A percentile compares a stretch with the other conserved stretches of the same genome.
phyloP scores from a whole-genome alignment of 2,888 invertebrate genomes.

The Slavum lentiscoides region DNA sequence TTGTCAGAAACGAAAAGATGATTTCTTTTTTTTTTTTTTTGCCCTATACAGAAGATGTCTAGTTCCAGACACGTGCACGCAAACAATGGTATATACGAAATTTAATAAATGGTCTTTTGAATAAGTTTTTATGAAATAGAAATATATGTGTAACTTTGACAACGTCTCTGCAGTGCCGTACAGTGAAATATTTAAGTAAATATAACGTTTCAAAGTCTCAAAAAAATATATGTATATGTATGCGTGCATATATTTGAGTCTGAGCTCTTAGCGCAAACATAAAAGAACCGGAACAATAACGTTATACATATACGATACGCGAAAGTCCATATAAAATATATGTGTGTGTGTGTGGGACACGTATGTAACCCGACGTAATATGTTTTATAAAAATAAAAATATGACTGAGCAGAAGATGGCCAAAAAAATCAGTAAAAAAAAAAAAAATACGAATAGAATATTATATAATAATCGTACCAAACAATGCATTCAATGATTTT shows the following conservation, averaged over 20 bases:
- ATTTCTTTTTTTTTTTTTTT: constrained; percentile 3
- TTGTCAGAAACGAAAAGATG: not conserved
- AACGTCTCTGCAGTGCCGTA: not conserved
- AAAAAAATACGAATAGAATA: too few relatives aligned
- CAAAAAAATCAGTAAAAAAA: not conserved
- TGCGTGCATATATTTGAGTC: not conserved
- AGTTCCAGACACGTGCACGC: constrained; percentile 15
- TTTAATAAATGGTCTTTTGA: constrained; percentile 27
- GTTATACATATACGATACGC: not conserved
- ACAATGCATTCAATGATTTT: too few relatives aligned
- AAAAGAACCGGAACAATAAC: constrained; percentile 16
- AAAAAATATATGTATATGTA: not conserved
- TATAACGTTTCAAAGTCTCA: constrained; percentile 12
- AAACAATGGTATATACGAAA: constrained; percentile 32
- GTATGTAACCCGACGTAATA: not conserved
- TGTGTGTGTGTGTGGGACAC: too few relatives aligned
- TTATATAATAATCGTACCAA: too few relatives aligned
- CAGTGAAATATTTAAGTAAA: constrained; percentile 26
- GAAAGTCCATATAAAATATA: not conserved
- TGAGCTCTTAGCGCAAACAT: constrained; percentile 18
- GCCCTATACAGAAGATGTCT: not conserved
- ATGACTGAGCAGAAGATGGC: not conserved
- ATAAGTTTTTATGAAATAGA: constrained; percentile 26
- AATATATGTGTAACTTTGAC: constrained; percentile 10
- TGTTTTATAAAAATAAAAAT: constrained; percentile 8